phyloP scores from a whole-genome alignment of 2,113 vertebrate genomes.

The Micromys minutus region DNA sequence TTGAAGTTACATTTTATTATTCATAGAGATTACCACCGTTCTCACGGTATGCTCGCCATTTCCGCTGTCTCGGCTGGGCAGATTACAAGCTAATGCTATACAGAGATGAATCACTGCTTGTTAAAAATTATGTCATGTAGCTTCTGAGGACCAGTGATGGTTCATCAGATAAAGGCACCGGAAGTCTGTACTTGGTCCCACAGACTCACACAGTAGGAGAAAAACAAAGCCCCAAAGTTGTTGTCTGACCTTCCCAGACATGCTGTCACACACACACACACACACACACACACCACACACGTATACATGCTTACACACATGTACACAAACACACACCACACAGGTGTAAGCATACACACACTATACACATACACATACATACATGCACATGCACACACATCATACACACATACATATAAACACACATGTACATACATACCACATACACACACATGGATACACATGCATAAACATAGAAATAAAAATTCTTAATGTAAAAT shows the following conservation, averaged over 20 bases:
- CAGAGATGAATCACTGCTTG: background rate
- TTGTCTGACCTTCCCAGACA: background rate
- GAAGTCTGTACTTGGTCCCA: background rate
- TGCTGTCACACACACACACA: background rate
- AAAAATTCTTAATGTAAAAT: background rate
- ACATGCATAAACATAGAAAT: background rate
- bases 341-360: too few relatives aligned
- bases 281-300: background rate
- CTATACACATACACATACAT: background rate
- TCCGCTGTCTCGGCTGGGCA: background rate
- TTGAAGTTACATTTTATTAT: slow-evolving; percentile 55
- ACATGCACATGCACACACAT: too few relatives aligned
- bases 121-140: background rate
- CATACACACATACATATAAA: background rate
- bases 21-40: background rate
- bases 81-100: background rate
- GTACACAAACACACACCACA: too few relatives aligned
- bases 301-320: too few relatives aligned
- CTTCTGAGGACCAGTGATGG: background rate
- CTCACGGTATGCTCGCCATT: background rate
- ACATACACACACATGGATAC: too few relatives aligned
- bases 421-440: too few relatives aligned
- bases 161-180: background rate
- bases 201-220: background rate
- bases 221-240: background rate